Conservation (phyloP, 2,797 vertebrate genomes). For the Neoniphon sammara region DNA sequence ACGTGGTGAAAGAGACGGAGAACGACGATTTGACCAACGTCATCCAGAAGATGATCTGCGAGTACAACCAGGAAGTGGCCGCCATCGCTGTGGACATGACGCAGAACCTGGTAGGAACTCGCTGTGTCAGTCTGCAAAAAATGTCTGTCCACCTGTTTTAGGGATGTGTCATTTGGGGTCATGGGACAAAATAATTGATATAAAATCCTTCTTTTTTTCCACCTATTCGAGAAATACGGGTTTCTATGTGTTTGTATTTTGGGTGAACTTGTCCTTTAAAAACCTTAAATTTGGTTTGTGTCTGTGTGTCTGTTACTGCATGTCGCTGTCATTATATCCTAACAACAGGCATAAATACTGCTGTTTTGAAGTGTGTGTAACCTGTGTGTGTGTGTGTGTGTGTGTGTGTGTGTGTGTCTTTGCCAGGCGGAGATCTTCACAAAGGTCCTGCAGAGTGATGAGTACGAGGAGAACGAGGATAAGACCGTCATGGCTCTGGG, state of each 20-base stretch:
- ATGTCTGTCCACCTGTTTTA: not conserved
- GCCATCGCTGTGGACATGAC: slow-evolving; percentile 96
- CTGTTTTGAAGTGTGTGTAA: not conserved
- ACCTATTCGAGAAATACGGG: too few species aligned
- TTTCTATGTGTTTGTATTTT: too few species aligned
- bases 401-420: slow-evolving; percentile 1
- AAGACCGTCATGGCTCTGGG: slow-evolving; percentile 98
- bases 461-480: slow-evolving; percentile 96
- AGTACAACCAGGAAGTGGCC: slow-evolving; percentile 96
- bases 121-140: not conserved
- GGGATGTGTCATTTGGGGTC: not conserved
- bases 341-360: too few species aligned
- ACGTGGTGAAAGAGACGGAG: slow-evolving; percentile 94
- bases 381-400: not conserved
- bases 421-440: slow-evolving; percentile 95
- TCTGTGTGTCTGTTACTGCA: too few species aligned
- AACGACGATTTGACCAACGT: slow-evolving; percentile 96
- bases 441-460: slow-evolving; percentile 95
- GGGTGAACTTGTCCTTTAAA: too few species aligned
- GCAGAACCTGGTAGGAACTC: slow-evolving; percentile 89
- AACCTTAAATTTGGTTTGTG: too few species aligned
- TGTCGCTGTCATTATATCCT: too few species aligned
- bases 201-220: too few species aligned
- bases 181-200: too few species aligned
- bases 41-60: slow-evolving; percentile 98